phyloP scores from a whole-genome alignment of 1,140 invertebrate species.

The Tyrophagus putrescentiae region DNA sequence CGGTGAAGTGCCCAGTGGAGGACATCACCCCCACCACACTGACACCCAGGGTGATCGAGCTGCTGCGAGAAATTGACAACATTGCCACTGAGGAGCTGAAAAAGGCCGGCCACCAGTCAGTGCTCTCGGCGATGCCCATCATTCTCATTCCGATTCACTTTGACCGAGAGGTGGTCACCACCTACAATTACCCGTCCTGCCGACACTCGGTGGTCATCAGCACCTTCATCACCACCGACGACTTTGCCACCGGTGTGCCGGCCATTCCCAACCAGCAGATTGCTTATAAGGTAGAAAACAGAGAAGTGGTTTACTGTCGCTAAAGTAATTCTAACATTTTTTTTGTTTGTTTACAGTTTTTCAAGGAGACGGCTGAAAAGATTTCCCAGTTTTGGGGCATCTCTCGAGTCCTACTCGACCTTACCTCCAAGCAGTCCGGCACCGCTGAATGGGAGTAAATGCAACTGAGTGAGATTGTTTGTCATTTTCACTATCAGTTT shows the following conservation, averaged over 20 bases:
- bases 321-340: no score
- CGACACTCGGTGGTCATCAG: constrained; percentile 85
- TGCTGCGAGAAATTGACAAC: constrained; percentile 71
- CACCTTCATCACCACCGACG: constrained; percentile 86
- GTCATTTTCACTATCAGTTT: no score
- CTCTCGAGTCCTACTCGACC: no score
- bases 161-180: constrained; percentile 62
- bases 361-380: no score
- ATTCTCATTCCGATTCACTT: constrained; percentile 91
- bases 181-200: constrained; percentile 61
- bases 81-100: constrained; percentile 54
- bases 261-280: constrained; percentile 71
- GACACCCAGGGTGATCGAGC: constrained; percentile 67
- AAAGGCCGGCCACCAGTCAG: constrained; percentile 47
- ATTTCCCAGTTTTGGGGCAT: no score
- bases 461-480: no score
- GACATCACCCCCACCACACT: constrained; percentile 90
- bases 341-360: no score
- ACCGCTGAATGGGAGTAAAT: no score
- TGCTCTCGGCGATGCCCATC: constrained; percentile 91
- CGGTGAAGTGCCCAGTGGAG: constrained; percentile 68
- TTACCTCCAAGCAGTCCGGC: no score
- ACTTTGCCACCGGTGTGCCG: constrained; percentile 93
- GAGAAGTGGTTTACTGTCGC: no score
- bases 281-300: constrained; percentile 64